These are phyloP conservation scores for Drosophila quasianomalipes DNA, from an alignment of 2,888 invertebrate genomes.

Conservation along the genomic window DNA sequence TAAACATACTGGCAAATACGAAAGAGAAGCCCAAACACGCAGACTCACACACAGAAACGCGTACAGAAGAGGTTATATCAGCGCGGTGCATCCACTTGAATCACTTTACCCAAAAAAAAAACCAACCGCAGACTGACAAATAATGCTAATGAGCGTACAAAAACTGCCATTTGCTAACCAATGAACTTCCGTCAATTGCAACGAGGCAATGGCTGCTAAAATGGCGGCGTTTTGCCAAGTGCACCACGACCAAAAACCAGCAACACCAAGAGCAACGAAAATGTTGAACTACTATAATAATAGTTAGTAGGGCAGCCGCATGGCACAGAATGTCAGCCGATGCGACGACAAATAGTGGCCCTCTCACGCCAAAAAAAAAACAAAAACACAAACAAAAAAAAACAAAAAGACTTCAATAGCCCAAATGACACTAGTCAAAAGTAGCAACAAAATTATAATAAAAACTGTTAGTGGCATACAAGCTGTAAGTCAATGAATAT, in stretches of 20 bases:
- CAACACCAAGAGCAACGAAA: conserved; percentile 51
- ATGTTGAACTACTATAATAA: conserved; percentile 70
- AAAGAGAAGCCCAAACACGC: conserved; percentile 7
- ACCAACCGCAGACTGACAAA: conserved; percentile 74
- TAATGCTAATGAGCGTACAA: conserved; percentile 80
- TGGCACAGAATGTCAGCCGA: conserved; percentile 53
- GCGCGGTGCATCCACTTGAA: conserved; percentile 59
- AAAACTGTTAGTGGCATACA: neutral
- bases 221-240: conserved; percentile 75
- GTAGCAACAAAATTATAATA: neutral
- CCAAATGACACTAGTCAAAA: conserved; percentile 48
- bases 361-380: conserved; percentile 12
- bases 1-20: conserved; percentile 4
- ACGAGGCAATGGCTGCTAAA: conserved; percentile 71
- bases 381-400: neutral
- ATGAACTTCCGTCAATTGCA: conserved; percentile 79
- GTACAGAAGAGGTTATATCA: conserved; percentile 20
- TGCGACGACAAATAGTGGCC: conserved; percentile 12
- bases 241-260: conserved; percentile 46
- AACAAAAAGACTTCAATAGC: neutral
- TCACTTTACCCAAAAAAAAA: conserved; percentile 63
- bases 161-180: conserved; percentile 81
- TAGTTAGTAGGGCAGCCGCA: conserved; percentile 80
- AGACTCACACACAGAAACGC: conserved; percentile 6
- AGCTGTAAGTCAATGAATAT: neutral